Evolutionary conservation across 2,888 invertebrate species (phyloP).

Genomic region (Romanomermis culicivorax): DNA sequence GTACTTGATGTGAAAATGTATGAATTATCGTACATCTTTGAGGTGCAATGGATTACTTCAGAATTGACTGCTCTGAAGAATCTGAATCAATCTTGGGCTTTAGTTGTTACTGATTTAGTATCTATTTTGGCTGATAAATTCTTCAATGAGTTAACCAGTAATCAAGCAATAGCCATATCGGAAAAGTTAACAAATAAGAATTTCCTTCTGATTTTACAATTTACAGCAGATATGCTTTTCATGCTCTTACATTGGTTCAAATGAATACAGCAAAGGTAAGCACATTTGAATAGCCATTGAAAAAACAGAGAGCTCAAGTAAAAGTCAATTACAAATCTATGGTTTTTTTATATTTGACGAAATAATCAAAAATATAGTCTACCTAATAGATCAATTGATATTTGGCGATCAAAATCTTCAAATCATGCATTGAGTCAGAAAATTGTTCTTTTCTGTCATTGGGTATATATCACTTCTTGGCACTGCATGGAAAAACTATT

Average conservation of each 20-base stretch:
- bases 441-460: too few species aligned
- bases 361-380: too few species aligned
- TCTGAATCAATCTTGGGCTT: not conserved
- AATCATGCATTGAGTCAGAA: too few species aligned
- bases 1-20: not conserved
- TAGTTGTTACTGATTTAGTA: not conserved
- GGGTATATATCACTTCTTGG: too few species aligned
- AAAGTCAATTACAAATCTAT: too few species aligned
- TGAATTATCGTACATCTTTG: slow-evolving; percentile 3
- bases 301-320: too few species aligned
- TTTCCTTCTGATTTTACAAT: not conserved
- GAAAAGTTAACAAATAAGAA: not conserved
- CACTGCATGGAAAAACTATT: too few species aligned
- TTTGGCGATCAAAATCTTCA: too few species aligned
- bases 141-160: not conserved
- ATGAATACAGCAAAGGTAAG: not conserved
- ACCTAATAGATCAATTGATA: too few species aligned
- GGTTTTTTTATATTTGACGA: too few species aligned
- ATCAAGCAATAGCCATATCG: not conserved
- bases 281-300: too few species aligned
- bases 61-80: not conserved
- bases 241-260: not conserved
- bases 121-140: not conserved
- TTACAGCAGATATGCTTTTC: not conserved
- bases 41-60: not conserved